Evolutionary conservation across 2,888 invertebrate genomes (phyloP), one percentile per base, ranked within the genome.

Genomic region (Morpho helenor): DNA sequence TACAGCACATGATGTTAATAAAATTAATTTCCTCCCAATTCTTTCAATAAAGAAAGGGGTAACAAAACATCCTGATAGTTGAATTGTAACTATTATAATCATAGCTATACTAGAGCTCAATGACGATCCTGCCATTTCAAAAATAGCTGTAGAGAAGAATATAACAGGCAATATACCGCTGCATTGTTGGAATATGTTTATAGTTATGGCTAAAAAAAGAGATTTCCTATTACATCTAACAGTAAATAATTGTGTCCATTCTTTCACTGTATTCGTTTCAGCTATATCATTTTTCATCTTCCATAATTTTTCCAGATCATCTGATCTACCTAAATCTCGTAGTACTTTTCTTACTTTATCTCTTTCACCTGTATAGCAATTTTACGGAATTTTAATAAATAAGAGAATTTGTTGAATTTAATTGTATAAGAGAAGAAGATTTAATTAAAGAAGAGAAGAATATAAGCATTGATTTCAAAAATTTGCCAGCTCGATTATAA

Each of bases 211-310:
- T 23, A 82, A 76, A 2, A 75, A 65, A 6, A 82, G 40, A 0
- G 81, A 76, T 60, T 66, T 74, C 65, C 72, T 72, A 22, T 82
- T 83, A 8, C 73, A 69, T 57, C 67, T 75, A 7, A 74, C 39
- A 0, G 68, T 68, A 39, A 74, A 67, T 16, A 82, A 70, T 40
- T 80, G 76, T 2, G 61, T 67, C 71, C 76, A 72, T 55, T 68
- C 65, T 46, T 68, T 8, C 39, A 50, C 61, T 10, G 56, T 59
- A 6, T 54, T 66, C 2, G 61, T 59, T n/a, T 70, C 57, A 41
- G 68, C 43, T 3, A 66, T 51, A 6, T 56, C 64, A 3, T 63
- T 47, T 56, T 73, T 74, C 2, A 62, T 46, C 8, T 64, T 54
- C 51, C 70, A 5, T 2, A 76, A 47, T 7, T 65, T 62, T 0